Conservation (phyloP, 2,888 invertebrate genomes). For the Phyllotreta cruciferae region DNA sequence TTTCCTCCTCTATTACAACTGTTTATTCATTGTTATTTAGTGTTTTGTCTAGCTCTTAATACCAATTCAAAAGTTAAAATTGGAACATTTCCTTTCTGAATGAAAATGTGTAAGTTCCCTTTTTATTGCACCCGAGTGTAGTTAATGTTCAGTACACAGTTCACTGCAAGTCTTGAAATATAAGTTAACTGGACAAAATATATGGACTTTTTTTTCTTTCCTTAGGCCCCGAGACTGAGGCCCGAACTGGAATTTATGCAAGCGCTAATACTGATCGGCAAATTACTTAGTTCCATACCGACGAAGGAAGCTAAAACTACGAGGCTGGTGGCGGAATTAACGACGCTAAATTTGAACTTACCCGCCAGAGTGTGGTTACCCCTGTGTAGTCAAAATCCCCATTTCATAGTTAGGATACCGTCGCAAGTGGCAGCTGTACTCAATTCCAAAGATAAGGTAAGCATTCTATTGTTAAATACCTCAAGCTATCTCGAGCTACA, state of each 20-base stretch:
- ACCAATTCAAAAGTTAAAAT: too few species aligned
- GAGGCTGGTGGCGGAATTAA: conserved; percentile 90
- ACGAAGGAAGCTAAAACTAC: conserved; percentile 93
- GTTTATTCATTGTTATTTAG: too few species aligned
- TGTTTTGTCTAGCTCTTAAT: too few species aligned
- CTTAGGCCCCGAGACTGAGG: conserved; percentile 79
- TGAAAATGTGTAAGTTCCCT: too few species aligned
- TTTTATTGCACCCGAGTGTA: too few species aligned
- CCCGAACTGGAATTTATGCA: conserved; percentile 88
- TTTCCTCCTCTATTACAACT: too few species aligned
- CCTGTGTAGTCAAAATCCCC: conserved; percentile 81
- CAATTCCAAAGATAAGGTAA: conserved; percentile 96
- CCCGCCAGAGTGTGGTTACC: conserved; percentile 99
- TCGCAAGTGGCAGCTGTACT: conserved; percentile 97
- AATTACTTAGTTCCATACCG: conserved; percentile 79
- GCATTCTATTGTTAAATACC: conserved; percentile 15
- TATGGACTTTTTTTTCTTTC: conserved; percentile 31
- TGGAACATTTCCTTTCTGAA: too few species aligned
- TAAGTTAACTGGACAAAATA: conserved; percentile 1
- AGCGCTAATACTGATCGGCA: conserved; percentile 86
- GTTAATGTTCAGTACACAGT: neutral
- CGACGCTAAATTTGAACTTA: conserved; percentile 92
- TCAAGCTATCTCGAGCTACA: neutral
- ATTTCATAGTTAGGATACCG: conserved; percentile 95
- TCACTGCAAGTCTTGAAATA: neutral